Conservation (phyloP, 2,113 vertebrate species). For the Odocoileus virginianus region DNA sequence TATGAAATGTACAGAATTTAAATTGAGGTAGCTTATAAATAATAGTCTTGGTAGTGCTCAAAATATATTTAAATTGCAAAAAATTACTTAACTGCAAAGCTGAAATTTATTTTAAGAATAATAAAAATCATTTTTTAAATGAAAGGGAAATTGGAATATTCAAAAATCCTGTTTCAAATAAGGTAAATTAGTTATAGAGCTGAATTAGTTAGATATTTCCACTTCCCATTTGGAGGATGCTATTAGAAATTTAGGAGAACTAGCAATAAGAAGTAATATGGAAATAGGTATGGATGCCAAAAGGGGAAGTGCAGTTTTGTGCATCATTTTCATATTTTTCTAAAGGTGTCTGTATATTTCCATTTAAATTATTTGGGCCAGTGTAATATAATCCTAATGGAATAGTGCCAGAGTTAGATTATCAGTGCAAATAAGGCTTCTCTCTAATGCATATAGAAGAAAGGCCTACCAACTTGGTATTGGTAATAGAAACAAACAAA, state of each 20-base stretch:
- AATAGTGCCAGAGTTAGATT: not conserved
- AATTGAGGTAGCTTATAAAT: not conserved
- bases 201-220: not conserved
- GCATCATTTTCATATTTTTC: not conserved
- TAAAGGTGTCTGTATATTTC: not conserved
- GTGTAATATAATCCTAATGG: not conserved
- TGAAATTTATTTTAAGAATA: slow-evolving; percentile 10
- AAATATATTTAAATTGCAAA: not conserved
- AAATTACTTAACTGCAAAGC: not conserved
- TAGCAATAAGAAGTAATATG: not conserved
- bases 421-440: not conserved
- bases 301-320: not conserved
- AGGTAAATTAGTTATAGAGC: not conserved
- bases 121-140: slow-evolving; percentile 24
- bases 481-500: not conserved
- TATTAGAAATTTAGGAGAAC: slow-evolving; percentile 5
- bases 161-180: not conserved
- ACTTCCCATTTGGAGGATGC: not conserved
- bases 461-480: not conserved
- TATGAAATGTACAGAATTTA: not conserved
- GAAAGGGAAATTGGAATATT: not conserved
- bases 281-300: not conserved
- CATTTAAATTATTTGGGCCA: not conserved
- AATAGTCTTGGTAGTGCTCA: not conserved
- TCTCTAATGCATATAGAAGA: not conserved